Percentiles rank a stretch among this genome's conserved stretches.
phyloP scores from a whole-genome alignment of 1,140 invertebrate species.

The Choristoneura fumiferana region DNA sequence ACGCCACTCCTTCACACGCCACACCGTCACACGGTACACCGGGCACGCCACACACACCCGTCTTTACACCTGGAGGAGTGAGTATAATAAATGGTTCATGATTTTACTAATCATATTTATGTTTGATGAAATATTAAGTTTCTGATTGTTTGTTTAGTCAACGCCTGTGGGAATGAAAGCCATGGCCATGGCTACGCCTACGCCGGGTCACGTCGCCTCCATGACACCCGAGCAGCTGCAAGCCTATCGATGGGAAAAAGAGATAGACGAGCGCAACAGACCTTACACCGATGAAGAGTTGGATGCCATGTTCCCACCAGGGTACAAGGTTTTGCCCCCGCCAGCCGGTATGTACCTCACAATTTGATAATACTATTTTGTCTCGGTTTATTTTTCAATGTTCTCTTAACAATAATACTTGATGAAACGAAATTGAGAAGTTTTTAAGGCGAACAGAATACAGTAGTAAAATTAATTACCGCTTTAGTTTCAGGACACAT shows the following conservation, averaged over 20 bases:
- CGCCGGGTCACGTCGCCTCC: constrained; percentile 94
- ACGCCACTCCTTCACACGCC: constrained; percentile 80
- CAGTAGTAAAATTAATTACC: constrained; percentile 58
- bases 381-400: constrained; percentile 28
- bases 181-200: constrained; percentile 98
- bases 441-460: constrained; percentile 38
- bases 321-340: constrained; percentile 98
- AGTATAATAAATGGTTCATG: constrained; percentile 38
- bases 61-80: constrained; percentile 86
- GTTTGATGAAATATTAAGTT: too few species aligned
- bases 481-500: constrained; percentile 76
- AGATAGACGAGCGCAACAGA: constrained; percentile 98
- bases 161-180: constrained; percentile 98
- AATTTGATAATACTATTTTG: constrained; percentile 29
- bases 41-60: constrained; percentile 70
- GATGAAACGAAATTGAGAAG: constrained; percentile 22
- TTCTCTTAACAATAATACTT: constrained; percentile 27
- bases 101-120: too few species aligned
- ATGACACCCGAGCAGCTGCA: constrained; percentile 99
- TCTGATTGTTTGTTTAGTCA: constrained; percentile 53
- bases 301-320: constrained; percentile 97
- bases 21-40: constrained; percentile 74
- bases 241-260: constrained; percentile 98
- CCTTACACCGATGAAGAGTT: constrained; percentile 98
- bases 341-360: constrained; percentile 86